phyloP scores from a whole-genome alignment of 2,113 vertebrate species.

The Melanostigma gelatinosum region DNA sequence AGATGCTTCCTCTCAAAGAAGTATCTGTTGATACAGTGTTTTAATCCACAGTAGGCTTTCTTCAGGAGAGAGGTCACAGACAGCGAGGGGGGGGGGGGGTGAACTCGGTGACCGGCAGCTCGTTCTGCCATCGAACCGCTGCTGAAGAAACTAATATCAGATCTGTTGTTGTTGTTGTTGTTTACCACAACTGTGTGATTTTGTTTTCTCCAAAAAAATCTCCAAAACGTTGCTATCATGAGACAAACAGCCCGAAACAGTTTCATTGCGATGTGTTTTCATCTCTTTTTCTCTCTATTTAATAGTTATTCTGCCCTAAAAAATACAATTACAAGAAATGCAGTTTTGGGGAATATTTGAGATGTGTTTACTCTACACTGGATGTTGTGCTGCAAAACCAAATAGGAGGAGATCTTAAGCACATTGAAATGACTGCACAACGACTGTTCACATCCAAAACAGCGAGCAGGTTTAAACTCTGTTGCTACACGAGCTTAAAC shows the following conservation, averaged over 20 bases:
- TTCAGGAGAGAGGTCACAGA: constrained; percentile 45
- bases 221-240: neutral
- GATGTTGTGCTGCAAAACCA: too few relatives aligned
- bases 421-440: too few relatives aligned
- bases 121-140: constrained; percentile 74
- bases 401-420: too few relatives aligned
- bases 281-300: too few relatives aligned
- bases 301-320: neutral
- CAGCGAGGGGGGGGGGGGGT: constrained; percentile 61
- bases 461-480: neutral
- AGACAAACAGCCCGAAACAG: too few relatives aligned
- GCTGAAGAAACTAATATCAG: neutral
- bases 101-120: constrained; percentile 82
- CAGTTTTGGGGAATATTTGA: too few relatives aligned
- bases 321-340: neutral
- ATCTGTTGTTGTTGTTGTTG: neutral
- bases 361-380: too few relatives aligned
- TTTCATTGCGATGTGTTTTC: too few relatives aligned
- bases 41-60: constrained; percentile 18
- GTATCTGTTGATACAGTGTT: constrained; percentile 33
- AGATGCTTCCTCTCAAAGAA: constrained; percentile 31
- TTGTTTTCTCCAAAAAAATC: neutral
- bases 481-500: neutral
- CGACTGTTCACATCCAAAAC: too few relatives aligned
- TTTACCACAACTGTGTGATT: neutral